Evolutionary conservation across 2,888 invertebrate species (phyloP).

Genomic region (Euzophera pinguis): DNA sequence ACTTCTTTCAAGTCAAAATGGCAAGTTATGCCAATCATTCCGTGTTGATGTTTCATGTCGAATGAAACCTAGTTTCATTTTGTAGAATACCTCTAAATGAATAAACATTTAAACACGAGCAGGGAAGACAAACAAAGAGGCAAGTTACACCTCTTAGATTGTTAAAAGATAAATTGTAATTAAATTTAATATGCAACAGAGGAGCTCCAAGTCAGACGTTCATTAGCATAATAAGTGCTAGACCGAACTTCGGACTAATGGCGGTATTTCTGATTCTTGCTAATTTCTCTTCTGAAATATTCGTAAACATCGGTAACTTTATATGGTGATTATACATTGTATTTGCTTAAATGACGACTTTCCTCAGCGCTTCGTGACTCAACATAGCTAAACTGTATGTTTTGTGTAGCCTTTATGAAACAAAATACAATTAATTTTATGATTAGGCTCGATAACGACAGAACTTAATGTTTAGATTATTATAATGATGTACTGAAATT

Average conservation of each 20-base stretch:
- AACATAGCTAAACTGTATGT: no score
- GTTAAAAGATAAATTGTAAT: conserved; percentile 6
- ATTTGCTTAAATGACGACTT: neutral
- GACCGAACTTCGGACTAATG: conserved; percentile 7
- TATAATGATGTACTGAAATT: no score
- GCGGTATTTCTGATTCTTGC: neutral
- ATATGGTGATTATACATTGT: neutral
- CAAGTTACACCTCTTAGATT: conserved; percentile 6
- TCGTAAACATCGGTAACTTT: neutral
- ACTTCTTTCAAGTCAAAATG: no score
- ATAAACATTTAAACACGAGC: no score
- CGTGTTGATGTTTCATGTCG: no score
- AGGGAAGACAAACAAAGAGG: neutral
- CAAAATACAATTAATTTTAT: neutral
- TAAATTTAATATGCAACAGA: conserved; percentile 15
- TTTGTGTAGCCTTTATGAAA: no score
- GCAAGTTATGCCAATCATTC: no score
- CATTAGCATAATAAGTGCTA: conserved; percentile 56
- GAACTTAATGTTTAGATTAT: no score
- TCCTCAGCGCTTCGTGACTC: no score
- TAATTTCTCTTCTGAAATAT: neutral
- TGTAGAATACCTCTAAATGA: no score
- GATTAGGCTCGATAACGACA: no score
- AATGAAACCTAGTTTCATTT: no score
- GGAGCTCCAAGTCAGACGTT: conserved; percentile 41